Percentiles rank a stretch among this genome's conserved stretches.
These are phyloP conservation scores for Papilio elwesi DNA, from an alignment of 2,888 invertebrate genomes.

Conservation along the genomic window DNA sequence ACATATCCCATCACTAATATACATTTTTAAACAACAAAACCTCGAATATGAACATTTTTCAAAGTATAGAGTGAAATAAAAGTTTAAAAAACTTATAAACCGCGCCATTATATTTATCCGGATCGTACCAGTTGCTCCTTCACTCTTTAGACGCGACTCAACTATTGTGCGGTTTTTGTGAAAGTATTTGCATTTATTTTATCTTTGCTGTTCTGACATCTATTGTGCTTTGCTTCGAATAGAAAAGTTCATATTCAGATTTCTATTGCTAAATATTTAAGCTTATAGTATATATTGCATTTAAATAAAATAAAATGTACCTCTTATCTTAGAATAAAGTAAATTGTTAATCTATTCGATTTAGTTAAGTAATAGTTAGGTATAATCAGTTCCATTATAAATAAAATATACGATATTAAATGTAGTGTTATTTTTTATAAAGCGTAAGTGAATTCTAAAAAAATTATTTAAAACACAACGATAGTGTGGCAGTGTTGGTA, in stretches of 20 bases:
- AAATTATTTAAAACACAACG: too few species aligned
- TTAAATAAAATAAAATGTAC: too few species aligned
- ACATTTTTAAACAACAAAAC: too few species aligned
- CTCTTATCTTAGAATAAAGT: background rate
- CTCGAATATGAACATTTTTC: background rate
- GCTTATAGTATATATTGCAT: background rate
- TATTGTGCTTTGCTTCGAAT: constrained; percentile 3
- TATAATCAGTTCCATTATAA: too few species aligned
- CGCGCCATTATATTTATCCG: background rate
- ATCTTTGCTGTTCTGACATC: constrained; percentile 8
- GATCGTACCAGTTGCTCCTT: constrained; percentile 20
- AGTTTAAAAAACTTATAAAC: background rate
- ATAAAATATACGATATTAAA: too few species aligned
- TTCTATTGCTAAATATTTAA: constrained; percentile 10
- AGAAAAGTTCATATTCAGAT: background rate
- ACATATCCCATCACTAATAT: too few species aligned
- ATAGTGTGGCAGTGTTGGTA: too few species aligned
- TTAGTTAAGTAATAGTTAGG: too few species aligned
- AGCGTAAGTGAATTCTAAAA: too few species aligned
- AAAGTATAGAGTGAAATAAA: background rate
- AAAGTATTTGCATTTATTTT: constrained; percentile 31
- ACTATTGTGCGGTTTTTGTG: constrained; percentile 29
- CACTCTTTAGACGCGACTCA: constrained; percentile 14
- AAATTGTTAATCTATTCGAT: too few species aligned
- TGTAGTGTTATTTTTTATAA: too few species aligned